Conservation (phyloP, 2,888 invertebrate species). For the Schizaphis graminum region DNA sequence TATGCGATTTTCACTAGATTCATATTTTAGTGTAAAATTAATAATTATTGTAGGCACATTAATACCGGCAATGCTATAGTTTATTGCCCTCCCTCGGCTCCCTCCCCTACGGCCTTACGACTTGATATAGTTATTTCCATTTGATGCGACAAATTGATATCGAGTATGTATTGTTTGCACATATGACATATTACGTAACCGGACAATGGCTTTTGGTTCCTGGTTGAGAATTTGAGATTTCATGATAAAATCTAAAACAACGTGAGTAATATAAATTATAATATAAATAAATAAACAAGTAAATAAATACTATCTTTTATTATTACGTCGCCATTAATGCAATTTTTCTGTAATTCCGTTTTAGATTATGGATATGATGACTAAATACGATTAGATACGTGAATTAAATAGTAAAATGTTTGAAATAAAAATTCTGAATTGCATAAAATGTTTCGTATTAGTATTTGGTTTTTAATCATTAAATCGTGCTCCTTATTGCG, state of each 20-base stretch:
- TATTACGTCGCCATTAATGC: neutral
- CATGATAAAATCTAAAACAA: neutral
- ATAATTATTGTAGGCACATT: neutral
- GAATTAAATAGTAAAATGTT: too few relatives aligned
- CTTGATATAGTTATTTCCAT: neutral
- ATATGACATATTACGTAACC: neutral
- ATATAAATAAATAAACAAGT: neutral
- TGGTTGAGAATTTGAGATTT: neutral
- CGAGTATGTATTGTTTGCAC: neutral
- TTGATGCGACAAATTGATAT: neutral
- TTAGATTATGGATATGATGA: too few relatives aligned
- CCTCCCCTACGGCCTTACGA: neutral
- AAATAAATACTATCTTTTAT: neutral
- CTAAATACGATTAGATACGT: too few relatives aligned
- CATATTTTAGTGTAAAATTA: neutral
- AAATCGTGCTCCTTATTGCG: neutral
- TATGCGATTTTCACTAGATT: neutral
- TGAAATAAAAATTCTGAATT: neutral
- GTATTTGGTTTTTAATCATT: neutral
- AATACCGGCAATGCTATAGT: neutral
- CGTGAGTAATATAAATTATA: neutral
- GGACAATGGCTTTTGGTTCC: neutral
- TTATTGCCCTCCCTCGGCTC: neutral
- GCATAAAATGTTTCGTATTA: neutral
- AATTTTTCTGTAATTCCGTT: neutral